Conservation (phyloP, 37 sponge, comb jelly and placozoan genomes). For the Oscarella lobularis region DNA sequence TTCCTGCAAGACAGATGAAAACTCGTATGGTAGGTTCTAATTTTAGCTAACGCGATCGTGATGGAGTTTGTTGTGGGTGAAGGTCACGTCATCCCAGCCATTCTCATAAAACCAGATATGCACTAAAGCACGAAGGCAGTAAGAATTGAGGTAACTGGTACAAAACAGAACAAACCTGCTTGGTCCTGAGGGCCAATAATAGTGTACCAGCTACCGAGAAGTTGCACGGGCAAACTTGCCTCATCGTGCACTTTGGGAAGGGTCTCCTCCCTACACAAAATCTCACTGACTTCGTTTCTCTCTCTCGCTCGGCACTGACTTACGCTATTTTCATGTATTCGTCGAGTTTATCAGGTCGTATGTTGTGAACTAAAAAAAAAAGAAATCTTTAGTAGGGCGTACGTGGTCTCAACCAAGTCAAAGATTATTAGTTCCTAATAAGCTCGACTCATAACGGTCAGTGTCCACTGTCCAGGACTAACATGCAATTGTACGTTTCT, state of each 20-base stretch:
- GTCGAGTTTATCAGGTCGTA: slow-evolving; percentile 57
- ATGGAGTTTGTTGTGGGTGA: slow-evolving; percentile 7
- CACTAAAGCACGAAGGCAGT: slow-evolving; percentile 11
- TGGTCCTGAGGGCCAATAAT: slow-evolving; percentile 51
- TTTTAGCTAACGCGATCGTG: slow-evolving; percentile 20
- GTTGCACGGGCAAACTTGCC: slow-evolving; percentile 27
- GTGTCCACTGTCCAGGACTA: no score
- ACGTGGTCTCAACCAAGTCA: no score
- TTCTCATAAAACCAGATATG: slow-evolving; percentile 47
- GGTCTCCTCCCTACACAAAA: slow-evolving; percentile 22
- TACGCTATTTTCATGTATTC: slow-evolving; percentile 53
- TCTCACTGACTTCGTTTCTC: no score
- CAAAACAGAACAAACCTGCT: slow-evolving; percentile 19
- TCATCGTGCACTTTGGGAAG: slow-evolving; percentile 18
- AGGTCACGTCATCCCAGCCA: slow-evolving; percentile 12
- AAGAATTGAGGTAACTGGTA: background rate
- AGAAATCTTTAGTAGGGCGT: no score
- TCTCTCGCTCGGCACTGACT: no score
- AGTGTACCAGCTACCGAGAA: slow-evolving; percentile 75
- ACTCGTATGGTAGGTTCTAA: background rate
- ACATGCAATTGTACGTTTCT: no score
- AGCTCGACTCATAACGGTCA: no score
- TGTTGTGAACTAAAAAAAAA: slow-evolving; percentile 29
- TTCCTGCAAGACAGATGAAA: slow-evolving; percentile 11
- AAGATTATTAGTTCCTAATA: no score